Base-by-base conservation (phyloP, 1,140 invertebrate species). In the Lanistes nyassanus region DNA sequence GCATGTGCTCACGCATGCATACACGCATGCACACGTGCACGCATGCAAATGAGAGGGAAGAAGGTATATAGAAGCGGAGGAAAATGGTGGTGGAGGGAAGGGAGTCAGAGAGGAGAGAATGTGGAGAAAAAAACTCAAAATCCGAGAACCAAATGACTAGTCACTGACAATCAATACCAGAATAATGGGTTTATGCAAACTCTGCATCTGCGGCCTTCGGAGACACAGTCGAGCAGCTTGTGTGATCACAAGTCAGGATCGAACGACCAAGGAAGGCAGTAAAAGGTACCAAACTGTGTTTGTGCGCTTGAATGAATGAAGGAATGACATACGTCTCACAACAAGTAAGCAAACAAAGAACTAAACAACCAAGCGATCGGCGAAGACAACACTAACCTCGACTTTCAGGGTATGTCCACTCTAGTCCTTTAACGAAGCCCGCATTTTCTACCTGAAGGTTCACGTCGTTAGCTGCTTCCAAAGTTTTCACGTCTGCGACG, bases 11-110 rank as follows among this genome's bases (percentile, higher is more conserved):
- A 71, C 68, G 31, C 68, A 71, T 23, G 31, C 37, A 71, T 47
- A 39, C 68, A 71, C 68, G 42, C 42, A 47, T 31, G 42, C 68
- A 47, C 68, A 23, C 37, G 53, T 47, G n/a, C 68, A 71, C 47
- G 29, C 47, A 71, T 47, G 34, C 60, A 62, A 19, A 62, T 29
- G 23, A 13, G 23, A 13, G 23, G 13, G 23, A 13, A 53, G 13
- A 53, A 53, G 51, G 23, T 53, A 53, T 13, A 53, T 23, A 53
- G 51, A 53, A 13, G 23, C 13, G 13, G 51, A 53, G 51, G 51
- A 23, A 13, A 23, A 53, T n/a, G n/a, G n/a, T n/a, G n/a, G n/a
- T n/a, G n/a, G n/a, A n/a, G n/a, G n/a, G n/a, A n/a, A n/a, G n/a
- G n/a, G n/a, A n/a, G n/a, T n/a, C n/a, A n/a, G n/a, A n/a, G n/a